Evolutionary conservation across 2,888 invertebrate genomes (phyloP).

Genomic region (Harmothoe impar): DNA sequence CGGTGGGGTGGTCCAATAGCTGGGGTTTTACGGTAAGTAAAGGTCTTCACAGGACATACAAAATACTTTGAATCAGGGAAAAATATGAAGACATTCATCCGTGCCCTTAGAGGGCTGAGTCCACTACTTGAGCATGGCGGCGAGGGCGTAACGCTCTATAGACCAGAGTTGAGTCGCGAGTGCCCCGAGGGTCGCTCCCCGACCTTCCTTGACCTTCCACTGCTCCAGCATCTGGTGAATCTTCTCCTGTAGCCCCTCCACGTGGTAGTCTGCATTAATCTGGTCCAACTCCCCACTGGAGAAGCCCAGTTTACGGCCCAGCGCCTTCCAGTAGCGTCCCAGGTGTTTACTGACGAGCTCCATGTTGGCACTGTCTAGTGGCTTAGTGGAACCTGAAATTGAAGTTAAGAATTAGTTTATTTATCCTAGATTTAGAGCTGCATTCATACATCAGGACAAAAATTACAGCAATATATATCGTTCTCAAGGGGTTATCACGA

Average conservation of each 20-base stretch:
- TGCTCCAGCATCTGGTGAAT: constrained; percentile 62
- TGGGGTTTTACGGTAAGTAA: too few species aligned
- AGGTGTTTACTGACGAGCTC: constrained; percentile 27
- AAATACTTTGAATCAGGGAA: too few species aligned
- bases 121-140: not conserved
- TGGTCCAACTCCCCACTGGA: constrained; percentile 53
- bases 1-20: too few species aligned
- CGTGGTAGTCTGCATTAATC: constrained; percentile 55
- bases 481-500: too few species aligned
- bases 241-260: constrained; percentile 56
- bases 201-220: constrained; percentile 61
- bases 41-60: too few species aligned
- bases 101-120: too few species aligned
- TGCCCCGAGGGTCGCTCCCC: constrained; percentile 1
- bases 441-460: too few species aligned
- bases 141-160: not conserved
- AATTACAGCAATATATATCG: too few species aligned
- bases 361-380: constrained; percentile 31
- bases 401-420: too few species aligned
- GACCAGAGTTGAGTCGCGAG: constrained; percentile 42
- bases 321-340: constrained; percentile 55
- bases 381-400: not conserved
- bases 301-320: constrained; percentile 52
- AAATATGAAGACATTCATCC: too few species aligned
- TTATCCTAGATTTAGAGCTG: too few species aligned